Base-by-base conservation (phyloP, 35 echinoderm and acorn worm genomes). In the Nesometra sesokonis region DNA sequence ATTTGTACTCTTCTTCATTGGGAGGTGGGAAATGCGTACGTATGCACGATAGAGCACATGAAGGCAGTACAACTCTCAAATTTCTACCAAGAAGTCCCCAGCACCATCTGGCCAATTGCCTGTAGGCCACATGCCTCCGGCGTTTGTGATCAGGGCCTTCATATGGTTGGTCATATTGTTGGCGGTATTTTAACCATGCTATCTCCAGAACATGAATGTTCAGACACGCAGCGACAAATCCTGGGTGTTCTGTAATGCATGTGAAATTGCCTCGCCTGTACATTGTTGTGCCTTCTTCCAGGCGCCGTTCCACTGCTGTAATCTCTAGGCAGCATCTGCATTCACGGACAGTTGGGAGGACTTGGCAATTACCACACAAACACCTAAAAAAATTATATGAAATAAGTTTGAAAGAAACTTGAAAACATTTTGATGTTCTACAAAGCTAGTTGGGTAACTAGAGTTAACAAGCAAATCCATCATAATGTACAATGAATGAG, bases 161-260 rank as follows among this genome's bases (percentile, higher is more conserved):
- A 67, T 13, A 67, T 19, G 52, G 52, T 3, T 11, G 11, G 23
- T 67, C 91, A 80, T 89, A 93, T 80, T 79, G 81, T 57, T 93
- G 87, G 11, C 80, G 31, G 79, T 93, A 93, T 47, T 89, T 47
- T 27, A 84, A 30, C 35, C 82, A 88, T 35, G 91, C 84, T 15
- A 57, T 86, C 32, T 86, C 40, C 21, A 86, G 29, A 11, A 76
- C 84, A 29, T 57, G 67, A 17, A 67, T 9, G 32, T 86, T 47
- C 11, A 86, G 11, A 77, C 84, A 86, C 27, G 67, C 84, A 32
- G 35, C 35, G 11, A 11, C 33, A 85, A 85, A 85, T 46, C 83
- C 83, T 46, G 15, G 84, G n/a, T 86, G 84, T 29, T 31, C 31
- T 86, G 84, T 86, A 35, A 33, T 86, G 84, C 84, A 86, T 67